Base-by-base conservation (phyloP, 1,140 invertebrate genomes). In the Nasonia vitripennis region DNA sequence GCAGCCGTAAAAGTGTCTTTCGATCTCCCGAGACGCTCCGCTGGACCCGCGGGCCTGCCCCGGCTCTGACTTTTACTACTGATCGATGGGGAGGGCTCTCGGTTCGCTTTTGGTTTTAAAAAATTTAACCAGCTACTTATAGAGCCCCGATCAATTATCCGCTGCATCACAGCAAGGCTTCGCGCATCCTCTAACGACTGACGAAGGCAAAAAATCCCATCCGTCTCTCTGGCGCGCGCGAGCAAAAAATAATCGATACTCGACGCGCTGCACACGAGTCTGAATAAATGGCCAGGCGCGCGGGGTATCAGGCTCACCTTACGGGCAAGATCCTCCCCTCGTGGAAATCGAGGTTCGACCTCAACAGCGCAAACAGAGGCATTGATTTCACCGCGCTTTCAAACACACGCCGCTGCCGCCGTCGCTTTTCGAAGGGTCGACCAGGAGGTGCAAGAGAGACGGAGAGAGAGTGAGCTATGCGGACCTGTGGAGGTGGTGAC, bases 351-450 rank as follows among this genome's bases (percentile, higher is more conserved):
- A 62, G 81, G 89, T 92, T 92, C 91, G 89, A 93, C 92, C 91
- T 93, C 92, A 91, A 92, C 92, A 92, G 92, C 90, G 92, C 92
- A 93, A 93, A 93, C 92, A 93, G 90, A 92, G 89, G 91, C 92
- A 93, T 93, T 93, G 92, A 93, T 93, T 93, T 93, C 92, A 92
- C 90, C 92, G 92, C 20, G 51, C 91, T 92, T 92, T 93, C 92
- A 90, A 70, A 62, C 79, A 31, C 91, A 89, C 34, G 34, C 89
- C 90, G 89, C 17, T 62, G 90, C 31, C 74, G 12, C 20, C 74
- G 89, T 90, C 88, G 90, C 86, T 87, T 88, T 89, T 89, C 83
- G 74, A 87, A 88, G 86, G 86, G 85, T 86, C 87, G 86, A 87
- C 86, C 83, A 80, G 77, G 55, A 62, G 20, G 55, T 62, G 55